Percentiles rank a stretch among this genome's conserved stretches.
phyloP scores from a whole-genome alignment of 1,140 invertebrate species.

The Cyclargus thomasi region DNA sequence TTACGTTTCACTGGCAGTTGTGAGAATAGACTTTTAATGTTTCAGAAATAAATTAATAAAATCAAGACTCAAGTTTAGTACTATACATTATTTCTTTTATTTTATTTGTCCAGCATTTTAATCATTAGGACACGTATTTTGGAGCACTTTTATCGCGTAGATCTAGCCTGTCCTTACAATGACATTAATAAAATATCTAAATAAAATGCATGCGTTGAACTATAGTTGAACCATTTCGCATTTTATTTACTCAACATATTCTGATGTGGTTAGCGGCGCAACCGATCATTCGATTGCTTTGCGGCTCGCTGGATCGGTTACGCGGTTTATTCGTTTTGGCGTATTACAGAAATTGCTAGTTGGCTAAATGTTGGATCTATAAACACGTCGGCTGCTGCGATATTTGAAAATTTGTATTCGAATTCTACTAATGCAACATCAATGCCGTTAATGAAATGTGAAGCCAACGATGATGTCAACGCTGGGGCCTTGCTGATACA shows the following conservation, averaged over 20 bases:
- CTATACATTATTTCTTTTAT: too few species aligned
- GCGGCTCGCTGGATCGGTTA: conserved; percentile 27
- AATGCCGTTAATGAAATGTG: too few species aligned
- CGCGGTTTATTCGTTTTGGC: conserved; percentile 15
- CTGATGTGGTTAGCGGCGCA: conserved; percentile 19
- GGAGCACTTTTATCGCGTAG: not conserved
- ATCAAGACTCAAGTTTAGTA: too few species aligned
- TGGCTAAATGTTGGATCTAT: not conserved
- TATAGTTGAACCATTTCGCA: not conserved
- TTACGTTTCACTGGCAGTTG: too few species aligned
- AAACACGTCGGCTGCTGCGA: not conserved
- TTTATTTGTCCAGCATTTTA: too few species aligned
- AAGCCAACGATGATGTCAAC: too few species aligned
- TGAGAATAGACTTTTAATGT: too few species aligned
- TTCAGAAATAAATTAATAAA: too few species aligned
- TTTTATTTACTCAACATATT: conserved; percentile 19
- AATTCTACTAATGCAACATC: too few species aligned
- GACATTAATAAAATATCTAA: conserved; percentile 8
- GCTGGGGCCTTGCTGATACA: too few species aligned
- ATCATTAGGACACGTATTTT: not conserved
- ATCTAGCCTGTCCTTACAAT: not conserved
- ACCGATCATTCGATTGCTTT: conserved; percentile 30
- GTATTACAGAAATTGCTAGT: conserved; percentile 4
- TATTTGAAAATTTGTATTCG: not conserved
- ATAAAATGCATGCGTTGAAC: conserved; percentile 13